A percentile compares a stretch with the other conserved stretches of the same genome.
Conservation (phyloP, 1,140 invertebrate genomes). For the Dolichoris vasculosae region DNA sequence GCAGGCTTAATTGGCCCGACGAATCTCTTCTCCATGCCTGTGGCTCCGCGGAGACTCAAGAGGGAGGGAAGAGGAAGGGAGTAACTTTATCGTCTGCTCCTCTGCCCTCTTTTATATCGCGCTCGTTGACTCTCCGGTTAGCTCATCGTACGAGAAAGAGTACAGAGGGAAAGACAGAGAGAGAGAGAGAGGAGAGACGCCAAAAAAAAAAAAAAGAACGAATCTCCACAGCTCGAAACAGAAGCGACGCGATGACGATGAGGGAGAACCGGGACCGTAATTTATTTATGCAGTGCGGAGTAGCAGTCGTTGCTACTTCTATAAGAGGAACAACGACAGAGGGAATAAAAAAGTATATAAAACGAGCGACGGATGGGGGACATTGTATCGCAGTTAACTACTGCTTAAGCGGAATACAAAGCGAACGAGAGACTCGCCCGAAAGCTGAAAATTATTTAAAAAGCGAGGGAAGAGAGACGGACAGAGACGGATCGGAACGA, state of each 20-base stretch:
- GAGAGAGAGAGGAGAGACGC: not conserved
- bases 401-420: slow-evolving; percentile 57
- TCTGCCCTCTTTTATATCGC: slow-evolving; percentile 9
- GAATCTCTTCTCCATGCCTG: not conserved
- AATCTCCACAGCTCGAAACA: not conserved
- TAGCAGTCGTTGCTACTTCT: not conserved
- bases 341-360: slow-evolving; percentile 25
- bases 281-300: slow-evolving; percentile 41
- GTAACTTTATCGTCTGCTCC: slow-evolving; percentile 16
- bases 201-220: not conserved
- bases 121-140: slow-evolving; percentile 1
- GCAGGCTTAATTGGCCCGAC: slow-evolving; percentile 60
- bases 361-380: not conserved
- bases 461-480: not conserved
- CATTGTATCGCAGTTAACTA: slow-evolving; percentile 59
- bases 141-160: not conserved
- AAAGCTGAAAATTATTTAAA: slow-evolving; percentile 39
- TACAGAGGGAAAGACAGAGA: not conserved
- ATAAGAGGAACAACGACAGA: slow-evolving; percentile 32
- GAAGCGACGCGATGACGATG: not conserved
- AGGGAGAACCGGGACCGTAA: slow-evolving; percentile 10
- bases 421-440: not conserved
- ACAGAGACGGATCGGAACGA: not conserved
- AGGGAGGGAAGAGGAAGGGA: not conserved
- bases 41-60: slow-evolving; percentile 47